phyloP scores from a whole-genome alignment of 2,888 invertebrate genomes.

The Dysmachus trigonus region DNA sequence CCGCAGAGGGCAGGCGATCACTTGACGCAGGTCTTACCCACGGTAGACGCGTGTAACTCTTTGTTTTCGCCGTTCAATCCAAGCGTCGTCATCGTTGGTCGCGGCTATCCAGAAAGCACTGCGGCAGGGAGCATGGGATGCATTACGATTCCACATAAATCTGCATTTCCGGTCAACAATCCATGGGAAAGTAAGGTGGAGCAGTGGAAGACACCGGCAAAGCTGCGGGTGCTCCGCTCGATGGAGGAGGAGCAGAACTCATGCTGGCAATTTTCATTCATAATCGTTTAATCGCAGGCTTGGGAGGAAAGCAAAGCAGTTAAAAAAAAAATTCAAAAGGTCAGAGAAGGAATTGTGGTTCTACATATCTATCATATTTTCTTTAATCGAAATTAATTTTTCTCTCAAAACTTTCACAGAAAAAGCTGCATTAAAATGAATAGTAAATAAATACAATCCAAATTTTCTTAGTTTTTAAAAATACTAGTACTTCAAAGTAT shows the following conservation, averaged over 20 bases:
- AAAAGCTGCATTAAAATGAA: no score
- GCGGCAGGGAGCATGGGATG: neutral
- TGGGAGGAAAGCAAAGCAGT: neutral
- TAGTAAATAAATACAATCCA: no score
- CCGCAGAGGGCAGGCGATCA: neutral
- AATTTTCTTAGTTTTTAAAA: no score
- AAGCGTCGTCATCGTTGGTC: neutral
- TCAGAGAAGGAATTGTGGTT: neutral
- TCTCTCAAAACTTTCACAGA: no score
- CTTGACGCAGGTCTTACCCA: neutral
- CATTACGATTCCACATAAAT: slow-evolving; percentile 31
- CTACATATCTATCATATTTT: no score
- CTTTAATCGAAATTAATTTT: no score
- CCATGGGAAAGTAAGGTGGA: slow-evolving; percentile 21
- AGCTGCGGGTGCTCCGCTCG: neutral
- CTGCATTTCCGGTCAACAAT: slow-evolving; percentile 45
- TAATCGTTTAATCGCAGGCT: neutral
- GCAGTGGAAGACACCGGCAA: neutral
- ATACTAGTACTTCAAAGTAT: no score
- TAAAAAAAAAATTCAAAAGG: neutral
- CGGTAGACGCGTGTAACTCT: neutral
- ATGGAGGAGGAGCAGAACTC: neutral
- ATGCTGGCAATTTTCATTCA: neutral
- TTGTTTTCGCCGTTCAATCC: neutral
- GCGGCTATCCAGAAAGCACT: slow-evolving; percentile 7